Percentiles rank a stretch among this genome's conserved stretches.
phyloP scores from a whole-genome alignment of 2,888 invertebrate genomes.

The Tachystola acroxantha region DNA sequence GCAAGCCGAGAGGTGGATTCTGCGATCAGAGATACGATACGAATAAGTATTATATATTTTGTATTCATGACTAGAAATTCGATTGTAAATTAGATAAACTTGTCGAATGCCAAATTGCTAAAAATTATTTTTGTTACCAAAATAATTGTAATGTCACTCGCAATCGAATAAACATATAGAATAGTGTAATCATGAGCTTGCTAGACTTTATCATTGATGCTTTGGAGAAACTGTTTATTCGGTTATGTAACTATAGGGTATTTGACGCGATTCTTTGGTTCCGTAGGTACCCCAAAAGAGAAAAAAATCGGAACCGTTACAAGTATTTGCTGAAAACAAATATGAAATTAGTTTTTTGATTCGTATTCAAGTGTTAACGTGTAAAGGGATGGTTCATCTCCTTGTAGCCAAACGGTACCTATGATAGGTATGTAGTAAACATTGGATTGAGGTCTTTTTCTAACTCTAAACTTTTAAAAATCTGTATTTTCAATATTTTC shows the following conservation, averaged over 20 bases:
- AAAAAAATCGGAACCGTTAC: no score
- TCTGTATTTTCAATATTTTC: no score
- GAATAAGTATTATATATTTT: slow-evolving; percentile 57
- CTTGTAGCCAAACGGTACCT: no score
- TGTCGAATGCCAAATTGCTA: slow-evolving; percentile 54
- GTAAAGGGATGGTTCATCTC: no score
- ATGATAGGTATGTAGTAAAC: no score
- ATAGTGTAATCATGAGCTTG: slow-evolving; percentile 50
- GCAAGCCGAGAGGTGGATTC: slow-evolving; percentile 31
- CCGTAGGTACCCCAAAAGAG: no score
- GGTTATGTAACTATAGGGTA: not conserved
- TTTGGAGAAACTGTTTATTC: not conserved
- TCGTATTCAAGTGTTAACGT: no score
- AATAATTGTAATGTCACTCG: slow-evolving; percentile 27
- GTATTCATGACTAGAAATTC: slow-evolving; percentile 51
- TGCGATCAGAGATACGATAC: slow-evolving; percentile 69
- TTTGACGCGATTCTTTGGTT: no score
- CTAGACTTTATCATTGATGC: slow-evolving; percentile 25
- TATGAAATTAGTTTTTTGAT: no score
- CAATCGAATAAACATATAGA: slow-evolving; percentile 31
- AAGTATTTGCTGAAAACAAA: no score
- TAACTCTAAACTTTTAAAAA: no score
- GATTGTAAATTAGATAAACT: slow-evolving; percentile 40
- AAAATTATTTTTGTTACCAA: slow-evolving; percentile 57
- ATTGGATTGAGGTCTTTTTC: no score